A percentile compares a stretch with the other conserved stretches of the same genome.
These are phyloP conservation scores for Lepidochrysops patricia DNA, from an alignment of 2,888 invertebrate genomes.

Conservation along the genomic window DNA sequence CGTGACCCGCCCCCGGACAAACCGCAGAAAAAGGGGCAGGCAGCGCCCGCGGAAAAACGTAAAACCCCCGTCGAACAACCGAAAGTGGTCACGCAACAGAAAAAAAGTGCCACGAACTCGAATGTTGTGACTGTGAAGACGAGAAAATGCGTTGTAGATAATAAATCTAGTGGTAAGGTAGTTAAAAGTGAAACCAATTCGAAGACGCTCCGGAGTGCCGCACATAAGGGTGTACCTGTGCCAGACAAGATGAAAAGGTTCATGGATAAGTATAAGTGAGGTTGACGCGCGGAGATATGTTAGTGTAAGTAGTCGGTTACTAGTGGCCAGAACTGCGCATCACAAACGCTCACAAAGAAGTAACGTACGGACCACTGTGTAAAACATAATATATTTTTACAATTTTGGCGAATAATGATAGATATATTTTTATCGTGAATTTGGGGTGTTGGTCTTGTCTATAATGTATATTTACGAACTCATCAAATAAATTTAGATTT, in stretches of 20 bases:
- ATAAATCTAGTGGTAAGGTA: conserved; percentile 21
- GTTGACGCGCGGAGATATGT: conserved; percentile 20
- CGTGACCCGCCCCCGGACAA: conserved; percentile 24
- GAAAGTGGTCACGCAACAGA: conserved; percentile 18
- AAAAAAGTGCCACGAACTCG: conserved; percentile 18
- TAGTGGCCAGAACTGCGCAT: conserved; percentile 47
- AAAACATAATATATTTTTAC: conserved; percentile 67
- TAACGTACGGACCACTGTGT: conserved; percentile 63
- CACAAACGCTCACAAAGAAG: conserved; percentile 50
- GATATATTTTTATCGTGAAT: conserved; percentile 48
- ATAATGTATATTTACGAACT: conserved; percentile 49
- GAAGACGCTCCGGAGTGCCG: conserved; percentile 33
- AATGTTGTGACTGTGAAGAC: conserved; percentile 23
- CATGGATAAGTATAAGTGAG: conserved; percentile 37
- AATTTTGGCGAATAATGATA: conserved; percentile 40
- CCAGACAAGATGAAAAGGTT: conserved; percentile 54
- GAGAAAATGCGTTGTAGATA: conserved; percentile 33
- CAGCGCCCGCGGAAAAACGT: conserved; percentile 19
- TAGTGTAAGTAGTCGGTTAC: conserved; percentile 38
- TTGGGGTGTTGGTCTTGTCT: conserved; percentile 48
- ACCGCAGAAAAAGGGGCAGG: conserved; percentile 20
- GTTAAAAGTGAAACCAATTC: conserved; percentile 21
- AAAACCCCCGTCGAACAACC: conserved; percentile 28
- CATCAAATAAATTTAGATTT: conserved; percentile 43
- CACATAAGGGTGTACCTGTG: conserved; percentile 54